phyloP scores from a whole-genome alignment of 2,888 invertebrate species.

The Harpalus rubripes region DNA sequence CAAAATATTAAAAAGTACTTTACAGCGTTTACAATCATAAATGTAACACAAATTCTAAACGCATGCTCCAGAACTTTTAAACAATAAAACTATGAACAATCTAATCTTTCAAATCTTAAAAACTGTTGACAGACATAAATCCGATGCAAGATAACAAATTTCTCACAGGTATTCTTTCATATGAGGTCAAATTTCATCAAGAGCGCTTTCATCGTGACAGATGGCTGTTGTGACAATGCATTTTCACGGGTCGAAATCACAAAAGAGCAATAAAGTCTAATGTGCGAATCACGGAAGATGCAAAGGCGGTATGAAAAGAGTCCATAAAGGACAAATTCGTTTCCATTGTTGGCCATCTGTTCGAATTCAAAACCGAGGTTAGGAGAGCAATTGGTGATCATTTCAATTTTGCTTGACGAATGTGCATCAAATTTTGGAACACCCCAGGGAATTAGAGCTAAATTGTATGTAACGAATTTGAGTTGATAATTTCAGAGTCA shows the following conservation, averaged over 20 bases:
- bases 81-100: background rate
- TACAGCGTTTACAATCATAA: background rate
- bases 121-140: slow-evolving; percentile 41
- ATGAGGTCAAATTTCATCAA: slow-evolving; percentile 50
- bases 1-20: background rate
- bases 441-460: background rate
- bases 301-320: background rate
- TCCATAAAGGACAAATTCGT: background rate
- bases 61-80: background rate
- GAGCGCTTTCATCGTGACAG: slow-evolving; percentile 25
- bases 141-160: slow-evolving; percentile 18
- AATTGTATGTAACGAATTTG: slow-evolving; percentile 11
- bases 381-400: slow-evolving; percentile 4
- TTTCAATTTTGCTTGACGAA: slow-evolving; percentile 4
- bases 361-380: background rate
- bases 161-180: background rate
- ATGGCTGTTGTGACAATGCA: slow-evolving; percentile 35
- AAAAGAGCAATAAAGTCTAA: slow-evolving; percentile 51
- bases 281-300: slow-evolving; percentile 11
- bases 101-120: slow-evolving; percentile 34
- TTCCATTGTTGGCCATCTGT: slow-evolving; percentile 10
- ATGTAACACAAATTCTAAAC: background rate
- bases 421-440: background rate
- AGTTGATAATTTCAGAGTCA: background rate
- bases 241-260: slow-evolving; percentile 13